A percentile compares a stretch with the other conserved stretches of the same genome.
These are phyloP conservation scores for Dusona sp. DNA, from an alignment of 2,888 invertebrate species.

Conservation along the genomic window DNA sequence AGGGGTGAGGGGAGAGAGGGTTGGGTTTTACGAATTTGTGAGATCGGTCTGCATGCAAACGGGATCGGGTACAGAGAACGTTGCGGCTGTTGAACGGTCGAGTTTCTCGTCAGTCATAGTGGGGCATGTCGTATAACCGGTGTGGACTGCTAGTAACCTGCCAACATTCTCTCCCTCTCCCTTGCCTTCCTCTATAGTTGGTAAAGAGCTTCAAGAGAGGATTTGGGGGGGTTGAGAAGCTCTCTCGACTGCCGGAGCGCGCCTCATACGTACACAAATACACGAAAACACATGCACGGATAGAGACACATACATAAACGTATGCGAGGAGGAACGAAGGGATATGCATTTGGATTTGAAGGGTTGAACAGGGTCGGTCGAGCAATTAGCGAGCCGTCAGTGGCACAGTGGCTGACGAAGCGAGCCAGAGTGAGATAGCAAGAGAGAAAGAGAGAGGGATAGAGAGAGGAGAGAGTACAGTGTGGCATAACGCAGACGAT, in stretches of 20 bases:
- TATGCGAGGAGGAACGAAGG: slow-evolving; percentile 72
- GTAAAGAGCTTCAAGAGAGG: slow-evolving; percentile 43
- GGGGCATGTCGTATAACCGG: slow-evolving; percentile 48
- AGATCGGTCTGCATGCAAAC: slow-evolving; percentile 34
- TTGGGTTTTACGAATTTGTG: slow-evolving; percentile 17
- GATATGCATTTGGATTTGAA: slow-evolving; percentile 82
- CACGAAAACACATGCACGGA: neutral
- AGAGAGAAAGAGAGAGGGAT: slow-evolving; percentile 32
- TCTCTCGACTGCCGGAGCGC: slow-evolving; percentile 39
- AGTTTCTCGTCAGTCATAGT: slow-evolving; percentile 49
- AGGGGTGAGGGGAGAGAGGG: neutral
- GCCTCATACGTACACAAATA: slow-evolving; percentile 21
- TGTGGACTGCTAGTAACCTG: slow-evolving; percentile 57
- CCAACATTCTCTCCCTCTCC: slow-evolving; percentile 69
- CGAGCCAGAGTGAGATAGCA: slow-evolving; percentile 26
- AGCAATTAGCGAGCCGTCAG: slow-evolving; percentile 85
- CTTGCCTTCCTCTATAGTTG: slow-evolving; percentile 51
- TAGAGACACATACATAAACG: slow-evolving; percentile 14
- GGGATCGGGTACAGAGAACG: slow-evolving; percentile 13
- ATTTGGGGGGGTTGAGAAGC: slow-evolving; percentile 31
- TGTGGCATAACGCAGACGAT: slow-evolving; percentile 56
- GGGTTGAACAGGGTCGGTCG: slow-evolving; percentile 80
- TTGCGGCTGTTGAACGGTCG: slow-evolving; percentile 30
- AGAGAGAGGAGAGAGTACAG: slow-evolving; percentile 20
- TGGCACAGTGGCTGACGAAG: slow-evolving; percentile 83